Conservation (phyloP, 1,140 invertebrate species). For the Rhynchophorus ferrugineus region DNA sequence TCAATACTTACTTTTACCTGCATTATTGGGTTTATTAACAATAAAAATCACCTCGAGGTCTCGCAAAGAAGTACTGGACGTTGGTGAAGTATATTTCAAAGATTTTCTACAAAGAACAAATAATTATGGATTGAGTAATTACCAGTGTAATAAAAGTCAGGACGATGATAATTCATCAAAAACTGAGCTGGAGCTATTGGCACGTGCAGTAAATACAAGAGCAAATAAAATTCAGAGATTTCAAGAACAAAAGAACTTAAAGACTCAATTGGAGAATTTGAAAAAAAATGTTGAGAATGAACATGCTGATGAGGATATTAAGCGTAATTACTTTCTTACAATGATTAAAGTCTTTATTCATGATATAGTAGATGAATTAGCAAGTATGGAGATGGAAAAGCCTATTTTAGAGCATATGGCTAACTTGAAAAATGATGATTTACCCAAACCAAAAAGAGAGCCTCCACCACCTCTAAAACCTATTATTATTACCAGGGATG, state of each 20-base stretch:
- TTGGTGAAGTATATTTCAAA: slow-evolving; percentile 75
- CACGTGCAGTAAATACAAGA: slow-evolving; percentile 46
- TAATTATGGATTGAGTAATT: slow-evolving; percentile 65
- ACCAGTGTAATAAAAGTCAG: slow-evolving; percentile 27
- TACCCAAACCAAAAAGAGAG: slow-evolving; percentile 39
- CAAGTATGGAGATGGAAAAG: slow-evolving; percentile 63
- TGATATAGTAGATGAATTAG: slow-evolving; percentile 70
- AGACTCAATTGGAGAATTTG: slow-evolving; percentile 58
- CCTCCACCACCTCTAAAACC: slow-evolving; percentile 61
- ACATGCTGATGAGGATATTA: slow-evolving; percentile 69
- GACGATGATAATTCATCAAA: slow-evolving; percentile 13
- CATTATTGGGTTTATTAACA: slow-evolving; percentile 67
- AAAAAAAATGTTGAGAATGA: slow-evolving; percentile 54
- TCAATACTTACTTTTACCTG: slow-evolving; percentile 77
- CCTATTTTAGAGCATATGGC: slow-evolving; percentile 65
- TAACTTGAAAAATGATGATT: slow-evolving; percentile 42
- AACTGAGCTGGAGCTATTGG: slow-evolving; percentile 36
- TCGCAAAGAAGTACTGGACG: slow-evolving; percentile 59
- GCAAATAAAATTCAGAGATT: slow-evolving; percentile 73
- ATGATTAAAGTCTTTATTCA: slow-evolving; percentile 69
- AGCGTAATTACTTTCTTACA: slow-evolving; percentile 75
- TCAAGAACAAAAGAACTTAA: slow-evolving; percentile 70
- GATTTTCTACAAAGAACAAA: slow-evolving; percentile 76
- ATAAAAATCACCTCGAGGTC: slow-evolving; percentile 59
- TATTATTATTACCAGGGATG: slow-evolving; percentile 87